These are phyloP conservation scores for Poecilia velifera DNA, from an alignment of 2,797 vertebrate species.

Conservation along the genomic window DNA sequence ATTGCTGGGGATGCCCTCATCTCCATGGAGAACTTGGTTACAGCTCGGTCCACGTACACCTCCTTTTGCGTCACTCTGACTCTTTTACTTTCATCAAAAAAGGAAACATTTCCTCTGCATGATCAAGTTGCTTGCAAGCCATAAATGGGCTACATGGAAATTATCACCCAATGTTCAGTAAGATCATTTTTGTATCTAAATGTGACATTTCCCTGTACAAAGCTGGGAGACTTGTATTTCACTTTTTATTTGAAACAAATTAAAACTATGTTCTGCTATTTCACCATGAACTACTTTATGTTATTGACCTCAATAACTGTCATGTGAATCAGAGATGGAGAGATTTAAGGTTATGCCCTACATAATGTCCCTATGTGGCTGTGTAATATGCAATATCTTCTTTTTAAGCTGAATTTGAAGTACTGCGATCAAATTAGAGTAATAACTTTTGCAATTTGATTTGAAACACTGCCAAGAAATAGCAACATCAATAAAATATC, in stretches of 20 bases:
- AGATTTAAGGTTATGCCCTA: not conserved
- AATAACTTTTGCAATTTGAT: not conserved
- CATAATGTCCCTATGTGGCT: not conserved
- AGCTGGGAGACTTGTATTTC: not conserved
- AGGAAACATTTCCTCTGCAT: slow-evolving; percentile 27
- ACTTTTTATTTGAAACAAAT: not conserved
- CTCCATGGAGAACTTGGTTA: slow-evolving; percentile 8
- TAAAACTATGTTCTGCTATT: not conserved
- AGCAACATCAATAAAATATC: not conserved
- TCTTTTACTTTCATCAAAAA: slow-evolving; percentile 40
- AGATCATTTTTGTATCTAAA: not conserved
- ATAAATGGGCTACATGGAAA: slow-evolving; percentile 7
- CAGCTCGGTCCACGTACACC: not conserved
- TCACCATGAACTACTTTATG: not conserved
- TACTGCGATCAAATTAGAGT: not conserved
- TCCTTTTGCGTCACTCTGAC: slow-evolving; percentile 60
- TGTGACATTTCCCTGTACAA: not conserved
- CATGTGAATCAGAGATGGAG: not conserved
- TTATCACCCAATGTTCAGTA: slow-evolving; percentile 24
- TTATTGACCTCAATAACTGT: not conserved
- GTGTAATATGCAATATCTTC: no score
- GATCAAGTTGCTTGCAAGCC: slow-evolving; percentile 35
- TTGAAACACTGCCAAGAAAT: not conserved
- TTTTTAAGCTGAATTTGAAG: not conserved
- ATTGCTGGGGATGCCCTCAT: slow-evolving; percentile 35